Conservation (phyloP, 1,140 invertebrate species). For the Harpegnathos saltator region DNA sequence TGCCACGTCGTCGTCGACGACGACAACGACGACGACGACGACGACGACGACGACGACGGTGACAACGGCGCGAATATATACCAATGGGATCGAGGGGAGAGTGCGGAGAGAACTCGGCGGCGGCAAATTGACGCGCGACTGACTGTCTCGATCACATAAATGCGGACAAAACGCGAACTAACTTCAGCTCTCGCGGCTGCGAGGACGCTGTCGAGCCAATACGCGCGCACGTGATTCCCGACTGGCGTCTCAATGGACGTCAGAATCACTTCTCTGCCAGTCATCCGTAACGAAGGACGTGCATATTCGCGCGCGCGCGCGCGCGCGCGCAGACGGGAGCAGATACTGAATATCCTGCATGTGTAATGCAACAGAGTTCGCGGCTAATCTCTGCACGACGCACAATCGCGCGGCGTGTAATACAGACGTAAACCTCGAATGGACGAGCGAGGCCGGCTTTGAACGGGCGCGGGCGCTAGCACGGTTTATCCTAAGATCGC, state of each 20-base stretch:
- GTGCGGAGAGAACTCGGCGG: conserved; percentile 36
- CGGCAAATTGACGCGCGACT: conserved; percentile 60
- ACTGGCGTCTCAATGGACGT: conserved; percentile 63
- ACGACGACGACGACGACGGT: conserved; percentile 24
- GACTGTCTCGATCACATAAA: conserved; percentile 59
- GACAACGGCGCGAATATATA: conserved; percentile 29
- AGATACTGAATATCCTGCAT: conserved; percentile 59
- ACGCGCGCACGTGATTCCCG: conserved; percentile 52
- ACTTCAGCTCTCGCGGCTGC: conserved; percentile 51
- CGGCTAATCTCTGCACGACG: conserved; percentile 58
- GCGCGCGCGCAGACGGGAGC: conserved; percentile 61
- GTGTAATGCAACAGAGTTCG: conserved; percentile 51
- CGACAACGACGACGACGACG: neutral
- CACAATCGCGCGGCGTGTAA: conserved; percentile 48
- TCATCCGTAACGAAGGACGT: conserved; percentile 62
- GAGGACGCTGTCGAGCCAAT: conserved; percentile 49
- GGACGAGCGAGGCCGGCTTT: conserved; percentile 47
- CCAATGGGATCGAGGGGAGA: conserved; percentile 14
- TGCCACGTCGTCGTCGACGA: conserved; percentile 6
- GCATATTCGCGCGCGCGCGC: too few species aligned
- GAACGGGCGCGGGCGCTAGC: conserved; percentile 38
- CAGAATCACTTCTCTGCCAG: conserved; percentile 66
- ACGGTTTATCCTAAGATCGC: conserved; percentile 52
- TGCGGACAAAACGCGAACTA: conserved; percentile 62
- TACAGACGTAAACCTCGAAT: conserved; percentile 51